Evolutionary conservation across 2,113 vertebrate genomes (phyloP).

Genomic region (Lasiurus borealis): DNA sequence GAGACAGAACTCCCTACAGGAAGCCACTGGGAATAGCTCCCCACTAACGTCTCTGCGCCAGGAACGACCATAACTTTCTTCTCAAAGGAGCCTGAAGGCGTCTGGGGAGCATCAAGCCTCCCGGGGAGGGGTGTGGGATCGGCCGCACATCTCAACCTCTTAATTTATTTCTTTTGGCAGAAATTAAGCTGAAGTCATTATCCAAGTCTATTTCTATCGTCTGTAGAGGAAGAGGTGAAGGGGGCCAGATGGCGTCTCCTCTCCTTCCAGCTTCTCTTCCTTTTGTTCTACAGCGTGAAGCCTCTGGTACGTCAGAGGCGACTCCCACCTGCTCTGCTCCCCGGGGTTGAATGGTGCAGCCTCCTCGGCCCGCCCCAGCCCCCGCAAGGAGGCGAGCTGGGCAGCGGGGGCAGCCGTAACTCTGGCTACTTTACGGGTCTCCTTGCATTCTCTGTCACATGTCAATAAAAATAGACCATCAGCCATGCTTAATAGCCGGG

Average conservation of each 20-base stretch:
- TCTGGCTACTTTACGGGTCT: background rate
- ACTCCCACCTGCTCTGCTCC: background rate
- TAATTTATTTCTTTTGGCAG: conserved; percentile 62
- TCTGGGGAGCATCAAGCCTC: conserved; percentile 40
- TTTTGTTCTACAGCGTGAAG: conserved; percentile 28
- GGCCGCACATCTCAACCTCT: conserved; percentile 35
- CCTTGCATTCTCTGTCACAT: background rate
- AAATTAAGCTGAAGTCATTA: conserved; percentile 40
- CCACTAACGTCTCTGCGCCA: background rate
- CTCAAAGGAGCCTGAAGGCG: conserved; percentile 13
- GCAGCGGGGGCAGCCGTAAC: background rate
- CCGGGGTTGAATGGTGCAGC: background rate
- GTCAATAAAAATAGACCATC: background rate
- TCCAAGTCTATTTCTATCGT: conserved; percentile 11
- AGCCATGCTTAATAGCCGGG: background rate
- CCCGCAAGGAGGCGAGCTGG: accelerated
- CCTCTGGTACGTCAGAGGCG: background rate
- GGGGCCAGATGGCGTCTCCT: conserved; percentile 32
- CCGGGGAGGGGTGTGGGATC: background rate
- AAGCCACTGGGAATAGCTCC: background rate
- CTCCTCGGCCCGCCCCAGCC: background rate
- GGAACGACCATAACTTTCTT: conserved; percentile 39
- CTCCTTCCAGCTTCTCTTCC: conserved; percentile 15
- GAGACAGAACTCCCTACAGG: background rate
- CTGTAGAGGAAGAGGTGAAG: conserved; percentile 12